Conservation (phyloP, 2,888 invertebrate genomes). For the Philereme vetulata region DNA sequence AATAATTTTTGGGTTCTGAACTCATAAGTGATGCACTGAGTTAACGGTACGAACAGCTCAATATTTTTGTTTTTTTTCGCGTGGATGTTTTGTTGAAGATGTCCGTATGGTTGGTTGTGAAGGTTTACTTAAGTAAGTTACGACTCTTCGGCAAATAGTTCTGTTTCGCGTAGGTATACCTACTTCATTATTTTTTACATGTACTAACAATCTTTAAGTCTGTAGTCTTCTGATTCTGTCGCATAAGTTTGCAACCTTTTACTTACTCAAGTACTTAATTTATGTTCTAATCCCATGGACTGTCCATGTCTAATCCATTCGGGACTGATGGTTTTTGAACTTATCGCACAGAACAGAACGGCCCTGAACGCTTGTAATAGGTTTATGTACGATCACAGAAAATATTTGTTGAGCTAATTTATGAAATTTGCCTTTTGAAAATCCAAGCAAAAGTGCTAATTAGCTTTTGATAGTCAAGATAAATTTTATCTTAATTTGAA, state of each 20-base stretch:
- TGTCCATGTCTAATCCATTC: constrained; percentile 31
- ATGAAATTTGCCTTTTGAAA: constrained; percentile 19
- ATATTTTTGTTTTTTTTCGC: constrained; percentile 68
- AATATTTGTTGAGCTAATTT: constrained; percentile 12
- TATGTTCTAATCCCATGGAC: constrained; percentile 36
- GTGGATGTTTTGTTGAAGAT: constrained; percentile 74
- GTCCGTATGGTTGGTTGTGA: constrained; percentile 84
- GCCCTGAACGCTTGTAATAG: constrained; percentile 67
- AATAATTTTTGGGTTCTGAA: constrained; percentile 66
- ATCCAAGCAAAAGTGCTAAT: constrained; percentile 18
- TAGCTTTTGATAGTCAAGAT: constrained; percentile 24
- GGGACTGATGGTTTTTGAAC: constrained; percentile 39
- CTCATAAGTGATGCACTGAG: constrained; percentile 69
- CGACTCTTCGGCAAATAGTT: constrained; percentile 71
- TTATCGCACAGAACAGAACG: constrained; percentile 47
- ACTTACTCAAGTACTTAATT: constrained; percentile 64
- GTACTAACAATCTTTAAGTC: constrained; percentile 60
- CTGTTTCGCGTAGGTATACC: constrained; percentile 62
- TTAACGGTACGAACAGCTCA: constrained; percentile 68
- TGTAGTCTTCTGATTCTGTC: constrained; percentile 50
- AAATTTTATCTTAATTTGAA: constrained; percentile 21
- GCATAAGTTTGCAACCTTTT: constrained; percentile 41
- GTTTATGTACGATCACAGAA: constrained; percentile 33
- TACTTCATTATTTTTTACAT: constrained; percentile 61
- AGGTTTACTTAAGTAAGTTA: constrained; percentile 83